These are phyloP conservation scores for Acridotheres tristis DNA, from an alignment of 2,797 vertebrate genomes.

Conservation along the genomic window DNA sequence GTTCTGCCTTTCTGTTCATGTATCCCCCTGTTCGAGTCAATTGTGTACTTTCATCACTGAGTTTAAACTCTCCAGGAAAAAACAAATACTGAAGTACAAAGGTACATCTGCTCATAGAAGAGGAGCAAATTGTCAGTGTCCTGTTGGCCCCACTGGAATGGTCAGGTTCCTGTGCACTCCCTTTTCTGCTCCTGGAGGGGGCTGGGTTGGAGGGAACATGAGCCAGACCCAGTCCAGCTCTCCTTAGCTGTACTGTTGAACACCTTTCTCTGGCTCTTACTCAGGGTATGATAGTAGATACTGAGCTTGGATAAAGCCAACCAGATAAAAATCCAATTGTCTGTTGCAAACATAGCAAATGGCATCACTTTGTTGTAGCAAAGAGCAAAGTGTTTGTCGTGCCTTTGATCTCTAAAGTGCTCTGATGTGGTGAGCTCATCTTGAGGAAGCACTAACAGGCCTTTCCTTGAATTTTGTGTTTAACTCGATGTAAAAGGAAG, in stretches of 20 bases:
- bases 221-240: not conserved
- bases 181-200: not conserved
- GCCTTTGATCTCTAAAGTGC: conserved; percentile 27
- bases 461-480: not conserved
- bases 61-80: not conserved
- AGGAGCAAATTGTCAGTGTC: not conserved
- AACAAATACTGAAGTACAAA: not conserved
- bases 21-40: not conserved
- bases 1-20: not conserved
- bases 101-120: not conserved
- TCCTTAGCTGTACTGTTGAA: not conserved
- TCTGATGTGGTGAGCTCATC: conserved; percentile 5
- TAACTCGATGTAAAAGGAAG: not conserved
- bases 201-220: not conserved
- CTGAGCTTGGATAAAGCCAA: not conserved
- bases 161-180: fast-evolving
- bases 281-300: fast-evolving
- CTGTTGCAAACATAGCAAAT: not conserved
- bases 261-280: not conserved
- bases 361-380: not conserved
- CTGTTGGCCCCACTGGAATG: not conserved
- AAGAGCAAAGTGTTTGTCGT: not conserved
- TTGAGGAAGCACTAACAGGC: not conserved
- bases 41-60: not conserved
- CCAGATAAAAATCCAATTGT: not conserved